Conservation (phyloP, 2,888 invertebrate genomes). For the Nomada flava region DNA sequence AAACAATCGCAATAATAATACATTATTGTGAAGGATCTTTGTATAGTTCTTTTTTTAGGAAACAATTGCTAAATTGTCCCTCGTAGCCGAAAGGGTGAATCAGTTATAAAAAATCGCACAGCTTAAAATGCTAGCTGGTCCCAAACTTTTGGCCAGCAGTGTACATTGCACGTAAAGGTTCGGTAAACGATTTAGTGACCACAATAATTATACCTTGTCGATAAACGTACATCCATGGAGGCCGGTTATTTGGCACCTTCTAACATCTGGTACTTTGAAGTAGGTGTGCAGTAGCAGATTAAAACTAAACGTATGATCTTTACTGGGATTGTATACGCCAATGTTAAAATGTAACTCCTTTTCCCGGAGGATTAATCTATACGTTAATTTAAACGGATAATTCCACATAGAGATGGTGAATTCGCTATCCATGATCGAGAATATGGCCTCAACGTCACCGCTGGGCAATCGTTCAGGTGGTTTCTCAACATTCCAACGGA, state of each 20-base stretch:
- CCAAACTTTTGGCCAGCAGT: too few relatives aligned
- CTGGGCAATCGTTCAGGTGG: constrained; percentile 94
- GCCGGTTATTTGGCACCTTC: constrained; percentile 96
- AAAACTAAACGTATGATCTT: constrained; percentile 95
- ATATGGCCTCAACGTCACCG: constrained; percentile 96
- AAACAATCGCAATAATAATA: too few relatives aligned
- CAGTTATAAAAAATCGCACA: too few relatives aligned
- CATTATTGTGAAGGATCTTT: too few relatives aligned
- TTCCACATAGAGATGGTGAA: constrained; percentile 98
- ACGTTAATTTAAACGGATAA: constrained; percentile 96
- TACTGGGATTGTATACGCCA: constrained; percentile 97
- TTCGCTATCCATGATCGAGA: constrained; percentile 96
- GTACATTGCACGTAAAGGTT: background rate
- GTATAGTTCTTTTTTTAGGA: too few relatives aligned
- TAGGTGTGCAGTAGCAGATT: constrained; percentile 97
- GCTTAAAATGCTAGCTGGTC: too few relatives aligned
- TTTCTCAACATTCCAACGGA: constrained; percentile 96
- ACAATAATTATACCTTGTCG: constrained; percentile 89
- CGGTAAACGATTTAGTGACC: background rate
- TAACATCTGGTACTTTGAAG: constrained; percentile 97
- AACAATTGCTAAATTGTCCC: too few relatives aligned
- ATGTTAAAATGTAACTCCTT: constrained; percentile 97
- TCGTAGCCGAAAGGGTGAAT: too few relatives aligned
- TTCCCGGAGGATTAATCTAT: constrained; percentile 95
- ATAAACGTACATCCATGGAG: constrained; percentile 95